Base-by-base conservation (phyloP, 2,113 vertebrate species). In the Bubo scandiacus region DNA sequence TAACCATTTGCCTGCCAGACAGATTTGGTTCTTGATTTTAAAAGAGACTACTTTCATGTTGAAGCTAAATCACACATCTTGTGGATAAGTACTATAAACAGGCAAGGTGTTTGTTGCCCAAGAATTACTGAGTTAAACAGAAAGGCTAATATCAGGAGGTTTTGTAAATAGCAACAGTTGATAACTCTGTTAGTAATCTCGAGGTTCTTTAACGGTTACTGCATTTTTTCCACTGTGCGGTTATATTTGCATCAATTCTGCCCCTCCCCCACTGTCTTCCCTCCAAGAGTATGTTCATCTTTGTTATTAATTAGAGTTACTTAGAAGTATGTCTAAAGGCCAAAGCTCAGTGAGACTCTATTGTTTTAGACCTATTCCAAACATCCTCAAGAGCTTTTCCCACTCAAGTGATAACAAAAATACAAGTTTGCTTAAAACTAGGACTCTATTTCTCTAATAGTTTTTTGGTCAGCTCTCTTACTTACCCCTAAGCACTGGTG, bases 1-100 rank as follows among this genome's bases (percentile, higher is more conserved):
- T 97, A 96, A 97, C 96, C 15, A 1, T 88, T 96, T 92, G 32
- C 59, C 47, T 93, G 49, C 86, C 6, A 2, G 34, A 20, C 29
- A 40, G 26, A 49, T 57, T 54, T 81, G 12, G 12, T 58, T 94
- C 47, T 94, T 40, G 57, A 23, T 58, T 79, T 20, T 42, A 30
- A 75, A 83, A 43, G 52, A 16, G 42, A 55, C 34, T 58, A 49
- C 40, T 88, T 55, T 43, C 36, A 30, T 10, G 4, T 20, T 78
- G 38, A 65, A 81, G 57, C 40, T 49, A 77, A 71, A 34, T 57
- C 36, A n/a, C n/a, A 20, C 5, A 32, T 32, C 30, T 78, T 55
- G 38, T 40, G 14, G 11, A 32, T 36, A 54, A 30, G 25, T 68
- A 15, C 29, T 61, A 17, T 49, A 82, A 83, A 34, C 42, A 71